phyloP scores from a whole-genome alignment of 2,797 vertebrate species.

The Graptemys geographica region DNA sequence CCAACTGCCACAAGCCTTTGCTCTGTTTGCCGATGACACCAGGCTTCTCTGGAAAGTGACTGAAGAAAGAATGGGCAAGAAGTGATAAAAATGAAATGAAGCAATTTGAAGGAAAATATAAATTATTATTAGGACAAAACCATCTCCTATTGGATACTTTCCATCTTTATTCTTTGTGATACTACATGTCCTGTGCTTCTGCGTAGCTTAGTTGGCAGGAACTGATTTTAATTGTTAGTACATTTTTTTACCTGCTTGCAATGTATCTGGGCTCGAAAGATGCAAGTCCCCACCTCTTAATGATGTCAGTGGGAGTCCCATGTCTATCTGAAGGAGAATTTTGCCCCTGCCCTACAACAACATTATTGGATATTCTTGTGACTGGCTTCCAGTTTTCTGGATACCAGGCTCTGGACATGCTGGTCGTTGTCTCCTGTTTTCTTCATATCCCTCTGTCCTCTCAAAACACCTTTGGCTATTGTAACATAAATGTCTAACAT shows the following conservation, averaged over 20 bases:
- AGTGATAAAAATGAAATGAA: conserved; percentile 6
- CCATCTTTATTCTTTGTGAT: neutral
- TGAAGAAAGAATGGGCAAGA: conserved; percentile 11
- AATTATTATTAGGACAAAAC: neutral
- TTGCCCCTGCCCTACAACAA: conserved; percentile 12
- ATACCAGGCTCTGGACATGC: neutral
- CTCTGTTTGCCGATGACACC: neutral
- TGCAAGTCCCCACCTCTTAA: neutral
- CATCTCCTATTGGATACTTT: neutral
- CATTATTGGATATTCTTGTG: neutral
- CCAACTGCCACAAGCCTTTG: neutral
- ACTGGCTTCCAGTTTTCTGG: neutral
- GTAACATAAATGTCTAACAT: neutral
- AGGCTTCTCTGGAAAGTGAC: conserved; percentile 15
- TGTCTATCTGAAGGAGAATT: conserved; percentile 18
- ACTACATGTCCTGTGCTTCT: neutral
- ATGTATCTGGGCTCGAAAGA: neutral
- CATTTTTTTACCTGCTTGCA: conserved; percentile 2
- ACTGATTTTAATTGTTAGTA: neutral
- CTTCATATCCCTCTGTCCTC: neutral
- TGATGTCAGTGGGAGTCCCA: neutral
- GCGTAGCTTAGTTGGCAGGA: neutral
- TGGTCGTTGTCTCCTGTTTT: conserved; percentile 14
- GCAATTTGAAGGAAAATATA: neutral
- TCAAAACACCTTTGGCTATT: conserved; percentile 10